Percentiles rank a stretch among this genome's conserved stretches.
Evolutionary conservation across 2,113 vertebrate species (phyloP).

Genomic region (Aegithalos caudatus): DNA sequence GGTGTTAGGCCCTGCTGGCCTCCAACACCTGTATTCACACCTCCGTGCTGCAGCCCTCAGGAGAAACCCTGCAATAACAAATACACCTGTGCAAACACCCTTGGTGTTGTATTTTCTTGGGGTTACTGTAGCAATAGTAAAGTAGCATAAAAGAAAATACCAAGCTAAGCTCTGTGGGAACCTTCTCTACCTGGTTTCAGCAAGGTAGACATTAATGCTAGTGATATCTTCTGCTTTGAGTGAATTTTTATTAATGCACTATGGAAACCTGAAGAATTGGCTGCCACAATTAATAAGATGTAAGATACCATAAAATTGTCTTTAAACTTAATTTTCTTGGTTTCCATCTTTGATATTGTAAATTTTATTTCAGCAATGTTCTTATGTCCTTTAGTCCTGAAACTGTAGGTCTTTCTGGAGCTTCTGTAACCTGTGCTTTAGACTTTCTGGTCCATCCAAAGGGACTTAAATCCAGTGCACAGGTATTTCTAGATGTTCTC

Average conservation of each 20-base stretch:
- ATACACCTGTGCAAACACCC: conserved; percentile 23
- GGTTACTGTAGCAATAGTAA: not conserved
- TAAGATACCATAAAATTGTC: not conserved
- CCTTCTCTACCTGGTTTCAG: not conserved
- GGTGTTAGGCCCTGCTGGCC: not conserved
- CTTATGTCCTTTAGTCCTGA: not conserved
- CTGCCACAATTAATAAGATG: not conserved
- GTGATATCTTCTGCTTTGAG: not conserved
- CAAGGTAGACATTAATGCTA: not conserved
- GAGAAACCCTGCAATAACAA: not conserved
- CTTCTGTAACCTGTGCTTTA: not conserved
- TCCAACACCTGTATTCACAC: not conserved
- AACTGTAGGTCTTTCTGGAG: not conserved
- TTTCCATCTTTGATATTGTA: not conserved
- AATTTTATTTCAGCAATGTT: not conserved
- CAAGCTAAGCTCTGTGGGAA: not conserved
- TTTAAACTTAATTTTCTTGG: not conserved
- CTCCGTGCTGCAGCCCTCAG: rapidly evolving
- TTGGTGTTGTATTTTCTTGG: not conserved
- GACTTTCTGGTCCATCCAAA: not conserved
- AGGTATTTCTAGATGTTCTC: not conserved
- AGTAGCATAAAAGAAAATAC: not conserved
- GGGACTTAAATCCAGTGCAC: not conserved
- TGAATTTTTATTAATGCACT: not conserved
- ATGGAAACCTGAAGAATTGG: not conserved